Evolutionary conservation across 2,113 vertebrate species (phyloP).

Genomic region (Stegostoma tigrinum): DNA sequence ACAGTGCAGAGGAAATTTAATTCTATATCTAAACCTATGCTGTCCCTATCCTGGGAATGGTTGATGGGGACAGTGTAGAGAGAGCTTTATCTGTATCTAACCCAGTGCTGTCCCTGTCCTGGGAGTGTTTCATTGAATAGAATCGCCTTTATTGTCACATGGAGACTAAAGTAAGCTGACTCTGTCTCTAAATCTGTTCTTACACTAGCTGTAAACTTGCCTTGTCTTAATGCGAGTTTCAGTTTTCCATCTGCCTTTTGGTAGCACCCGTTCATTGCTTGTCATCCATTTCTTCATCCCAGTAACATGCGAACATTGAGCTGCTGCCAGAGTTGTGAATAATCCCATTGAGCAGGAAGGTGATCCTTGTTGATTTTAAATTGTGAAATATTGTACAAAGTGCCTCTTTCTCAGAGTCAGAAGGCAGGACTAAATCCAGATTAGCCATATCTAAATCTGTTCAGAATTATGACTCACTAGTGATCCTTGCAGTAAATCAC

Average conservation of each 20-base stretch:
- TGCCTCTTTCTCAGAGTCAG: neutral
- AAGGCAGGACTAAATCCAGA: neutral
- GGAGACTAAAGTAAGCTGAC: no score
- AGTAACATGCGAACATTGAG: neutral
- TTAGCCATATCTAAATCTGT: neutral
- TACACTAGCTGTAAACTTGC: neutral
- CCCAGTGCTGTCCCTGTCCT: no score
- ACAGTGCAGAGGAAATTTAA: no score
- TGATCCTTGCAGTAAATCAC: neutral
- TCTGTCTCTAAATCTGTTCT: neutral
- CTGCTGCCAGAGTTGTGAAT: neutral
- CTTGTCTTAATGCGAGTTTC: neutral
- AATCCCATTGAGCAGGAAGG: neutral
- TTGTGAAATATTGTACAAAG: neutral
- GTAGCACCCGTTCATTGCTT: neutral
- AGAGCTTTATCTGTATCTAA: no score
- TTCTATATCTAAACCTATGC: no score
- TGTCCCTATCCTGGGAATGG: no score
- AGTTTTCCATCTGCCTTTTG: neutral
- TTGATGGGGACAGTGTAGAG: no score
- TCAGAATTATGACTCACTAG: neutral
- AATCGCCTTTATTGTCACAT: no score
- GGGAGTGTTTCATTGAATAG: no score
- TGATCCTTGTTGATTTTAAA: neutral
- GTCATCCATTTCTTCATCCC: neutral